Evolutionary conservation across 30 jellyfish, hydroid and myxozoan species (phyloP), one percentile per base, ranked within the genome.

Genomic region (Hydractinia symbiolongicarpus): DNA sequence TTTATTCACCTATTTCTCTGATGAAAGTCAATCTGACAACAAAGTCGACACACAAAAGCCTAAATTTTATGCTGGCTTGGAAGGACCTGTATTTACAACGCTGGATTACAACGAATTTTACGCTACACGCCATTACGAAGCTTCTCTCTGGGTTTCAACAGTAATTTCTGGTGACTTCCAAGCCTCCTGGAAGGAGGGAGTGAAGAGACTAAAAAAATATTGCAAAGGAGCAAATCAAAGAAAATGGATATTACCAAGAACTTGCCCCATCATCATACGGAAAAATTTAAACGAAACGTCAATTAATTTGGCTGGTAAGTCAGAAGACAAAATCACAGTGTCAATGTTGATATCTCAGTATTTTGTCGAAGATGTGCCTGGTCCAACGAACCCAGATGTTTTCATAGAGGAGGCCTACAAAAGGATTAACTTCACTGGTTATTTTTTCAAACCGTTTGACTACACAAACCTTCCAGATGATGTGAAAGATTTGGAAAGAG

Each of bases 71-170:
- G 82, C 81, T 58, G 72, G 78, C 6, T 73, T 55, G 19, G 90
- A 79, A 7, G 93, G 90, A 3, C 95, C 91, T 4, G 61, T 81
- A 14, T 86, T 60, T 62, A 71, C 76, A 8, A 66, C 83, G 11
- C 90, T 90, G 4, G 97, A 90, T 67, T 90, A 90, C 94, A 90
- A 90, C 83, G 78, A 82, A 4, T 79, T 75, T 20, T 90, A 90
- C 78, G 97, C 94, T 13, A 90, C 94, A 20, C 66, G 95, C 52
- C 86, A 82, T 40, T 90, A 81, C 70, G 85, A 82, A 50, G 56
- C 57, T 9, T 73, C 86, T 15, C 66, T 77, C 44, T 90, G 96
- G 96, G 86, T 90, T 54, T 85, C 97, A 21, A 90, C 84, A 55
- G 78, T 56, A 13, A 67, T 79, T 6, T 10, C 55, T 6, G 90